Conservation (phyloP, 2,113 vertebrate genomes). For the Orientallactaga bullata region DNA sequence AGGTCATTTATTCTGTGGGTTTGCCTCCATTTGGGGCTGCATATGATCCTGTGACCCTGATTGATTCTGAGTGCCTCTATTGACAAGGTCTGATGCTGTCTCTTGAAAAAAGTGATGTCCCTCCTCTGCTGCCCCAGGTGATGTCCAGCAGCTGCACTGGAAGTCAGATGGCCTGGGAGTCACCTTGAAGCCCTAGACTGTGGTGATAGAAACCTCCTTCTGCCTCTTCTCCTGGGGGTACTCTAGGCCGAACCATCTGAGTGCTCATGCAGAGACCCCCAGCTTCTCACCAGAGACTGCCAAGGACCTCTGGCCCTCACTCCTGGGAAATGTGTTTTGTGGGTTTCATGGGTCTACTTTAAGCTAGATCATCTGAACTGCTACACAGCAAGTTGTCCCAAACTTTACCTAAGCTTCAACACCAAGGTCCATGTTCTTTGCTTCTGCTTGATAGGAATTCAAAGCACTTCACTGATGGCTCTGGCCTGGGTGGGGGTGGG, state of each 20-base stretch:
- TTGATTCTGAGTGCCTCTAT: not conserved
- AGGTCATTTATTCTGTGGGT: not conserved
- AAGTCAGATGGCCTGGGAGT: not conserved
- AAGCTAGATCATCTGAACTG: not conserved
- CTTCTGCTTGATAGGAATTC: constrained; percentile 21
- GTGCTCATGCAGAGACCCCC: not conserved
- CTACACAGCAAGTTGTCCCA: not conserved
- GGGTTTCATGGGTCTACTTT: not conserved
- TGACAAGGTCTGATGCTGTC: not conserved
- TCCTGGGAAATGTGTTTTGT: not conserved
- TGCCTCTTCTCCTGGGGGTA: not conserved
- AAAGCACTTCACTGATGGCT: not conserved
- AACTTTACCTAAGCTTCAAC: not conserved
- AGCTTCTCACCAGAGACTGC: not conserved
- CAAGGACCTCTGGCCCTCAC: not conserved
- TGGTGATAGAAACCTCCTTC: not conserved
- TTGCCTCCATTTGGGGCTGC: not conserved
- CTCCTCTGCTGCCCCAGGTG: not conserved
- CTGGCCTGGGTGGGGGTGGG: not conserved
- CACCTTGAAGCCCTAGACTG: not conserved
- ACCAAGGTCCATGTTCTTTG: not conserved
- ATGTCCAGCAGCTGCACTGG: not conserved
- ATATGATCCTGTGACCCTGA: not conserved
- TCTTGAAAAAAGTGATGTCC: not conserved
- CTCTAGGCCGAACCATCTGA: not conserved